Evolutionary conservation across 64 coral and sea anemone species (phyloP).

Genomic region (Acropora tenuis): DNA sequence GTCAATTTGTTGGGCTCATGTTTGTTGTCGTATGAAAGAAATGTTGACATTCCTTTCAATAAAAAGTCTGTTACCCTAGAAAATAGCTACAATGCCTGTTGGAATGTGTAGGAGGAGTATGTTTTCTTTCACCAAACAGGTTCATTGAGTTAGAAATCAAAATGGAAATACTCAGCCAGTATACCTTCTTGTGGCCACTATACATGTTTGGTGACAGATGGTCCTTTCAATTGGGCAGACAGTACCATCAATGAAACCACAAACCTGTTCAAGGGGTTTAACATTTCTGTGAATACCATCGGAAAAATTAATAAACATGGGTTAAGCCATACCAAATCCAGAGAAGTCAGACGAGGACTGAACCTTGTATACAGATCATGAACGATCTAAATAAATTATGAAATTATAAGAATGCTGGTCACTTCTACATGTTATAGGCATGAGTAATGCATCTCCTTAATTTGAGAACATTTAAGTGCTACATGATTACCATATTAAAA

Average conservation of each 20-base stretch:
- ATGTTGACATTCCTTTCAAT: too few species aligned
- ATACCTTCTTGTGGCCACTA: too few species aligned
- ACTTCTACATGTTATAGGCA: slow-evolving; percentile 14
- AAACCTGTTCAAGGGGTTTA: background rate
- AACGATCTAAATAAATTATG: slow-evolving; percentile 53
- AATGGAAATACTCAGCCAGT: background rate
- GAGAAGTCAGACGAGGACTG: too few species aligned
- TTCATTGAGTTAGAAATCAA: slow-evolving; percentile 36
- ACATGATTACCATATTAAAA: slow-evolving; percentile 19
- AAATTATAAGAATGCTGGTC: slow-evolving; percentile 15
- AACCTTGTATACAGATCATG: slow-evolving; percentile 47
- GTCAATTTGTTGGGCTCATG: too few species aligned
- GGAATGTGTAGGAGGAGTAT: slow-evolving; percentile 1
- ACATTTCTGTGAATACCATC: slow-evolving; percentile 34
- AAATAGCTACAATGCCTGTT: slow-evolving; percentile 22
- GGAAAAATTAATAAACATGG: slow-evolving; percentile 55
- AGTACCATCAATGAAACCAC: too few species aligned
- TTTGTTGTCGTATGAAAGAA: too few species aligned
- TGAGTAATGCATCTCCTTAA: background rate
- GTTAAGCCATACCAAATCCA: slow-evolving; percentile 18
- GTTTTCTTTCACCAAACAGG: slow-evolving; percentile 1
- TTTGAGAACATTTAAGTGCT: slow-evolving; percentile 17
- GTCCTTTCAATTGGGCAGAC: too few species aligned
- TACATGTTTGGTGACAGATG: too few species aligned
- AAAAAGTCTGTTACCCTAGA: slow-evolving; percentile 17